Evolutionary conservation across 2,113 vertebrate genomes (phyloP).

Genomic region (Ailurus styani): DNA sequence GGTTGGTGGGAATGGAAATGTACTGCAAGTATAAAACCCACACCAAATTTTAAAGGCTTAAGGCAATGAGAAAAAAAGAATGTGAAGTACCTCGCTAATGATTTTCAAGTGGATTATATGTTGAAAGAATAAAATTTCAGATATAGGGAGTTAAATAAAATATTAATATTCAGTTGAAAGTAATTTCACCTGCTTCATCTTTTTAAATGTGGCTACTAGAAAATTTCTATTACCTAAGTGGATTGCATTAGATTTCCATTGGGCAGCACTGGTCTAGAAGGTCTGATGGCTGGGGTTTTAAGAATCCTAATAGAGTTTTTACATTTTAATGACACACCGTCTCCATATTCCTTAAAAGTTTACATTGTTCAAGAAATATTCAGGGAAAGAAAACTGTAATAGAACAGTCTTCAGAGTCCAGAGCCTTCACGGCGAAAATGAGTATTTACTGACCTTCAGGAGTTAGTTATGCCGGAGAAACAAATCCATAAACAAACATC

Average conservation of each 20-base stretch:
- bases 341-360: neutral
- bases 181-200: neutral
- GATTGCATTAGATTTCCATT: neutral
- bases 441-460: neutral
- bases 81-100: neutral
- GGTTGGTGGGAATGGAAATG: neutral
- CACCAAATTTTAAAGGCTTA: neutral
- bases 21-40: neutral
- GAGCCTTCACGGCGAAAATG: neutral
- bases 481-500: neutral
- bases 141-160: neutral
- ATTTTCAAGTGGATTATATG: neutral
- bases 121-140: neutral
- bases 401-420: neutral
- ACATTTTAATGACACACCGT: neutral
- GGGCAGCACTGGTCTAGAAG: neutral
- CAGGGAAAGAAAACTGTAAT: neutral
- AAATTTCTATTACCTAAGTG: neutral
- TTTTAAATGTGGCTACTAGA: neutral
- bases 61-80: neutral
- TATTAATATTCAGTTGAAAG: neutral
- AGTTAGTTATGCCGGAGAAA: neutral
- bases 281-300: neutral
- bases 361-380: neutral
- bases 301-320: neutral